These are phyloP conservation scores for Trematomus loennbergii DNA, from an alignment of 2,113 vertebrate species.

Conservation along the genomic window DNA sequence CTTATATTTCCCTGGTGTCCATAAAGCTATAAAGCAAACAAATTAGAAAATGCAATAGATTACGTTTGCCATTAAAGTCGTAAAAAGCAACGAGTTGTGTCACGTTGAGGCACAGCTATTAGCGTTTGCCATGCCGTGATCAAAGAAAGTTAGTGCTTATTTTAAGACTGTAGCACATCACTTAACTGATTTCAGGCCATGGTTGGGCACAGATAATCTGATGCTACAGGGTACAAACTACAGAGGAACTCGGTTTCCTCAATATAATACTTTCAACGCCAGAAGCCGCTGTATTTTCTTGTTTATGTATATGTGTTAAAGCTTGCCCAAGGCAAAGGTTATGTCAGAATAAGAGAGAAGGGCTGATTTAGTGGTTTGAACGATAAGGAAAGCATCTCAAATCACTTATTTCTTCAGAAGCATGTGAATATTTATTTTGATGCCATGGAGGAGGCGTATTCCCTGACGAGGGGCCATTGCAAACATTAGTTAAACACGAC, in stretches of 20 bases:
- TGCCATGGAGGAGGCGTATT: slow-evolving; percentile 73
- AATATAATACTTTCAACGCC: slow-evolving; percentile 10
- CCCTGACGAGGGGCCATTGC: slow-evolving; percentile 66
- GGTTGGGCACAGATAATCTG: slow-evolving; percentile 64
- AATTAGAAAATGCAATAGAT: slow-evolving; percentile 70
- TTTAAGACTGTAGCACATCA: slow-evolving; percentile 73
- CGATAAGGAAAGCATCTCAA: slow-evolving; percentile 76
- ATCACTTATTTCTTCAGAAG: slow-evolving; percentile 69
- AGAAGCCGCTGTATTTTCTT: slow-evolving; percentile 41
- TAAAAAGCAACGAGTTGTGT: slow-evolving; percentile 69
- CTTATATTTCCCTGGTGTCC: slow-evolving; percentile 71
- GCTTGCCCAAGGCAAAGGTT: slow-evolving; percentile 74
- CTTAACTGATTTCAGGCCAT: slow-evolving; percentile 67
- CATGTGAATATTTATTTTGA: slow-evolving; percentile 77
- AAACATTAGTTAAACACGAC: slow-evolving; percentile 78
- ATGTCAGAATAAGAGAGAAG: slow-evolving; percentile 53
- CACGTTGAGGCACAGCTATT: slow-evolving; percentile 67
- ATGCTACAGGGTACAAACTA: slow-evolving; percentile 58
- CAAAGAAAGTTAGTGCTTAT: slow-evolving; percentile 76
- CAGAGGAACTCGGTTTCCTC: slow-evolving; percentile 31
- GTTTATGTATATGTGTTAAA: slow-evolving; percentile 39
- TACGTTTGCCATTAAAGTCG: slow-evolving; percentile 70
- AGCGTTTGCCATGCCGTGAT: slow-evolving; percentile 48
- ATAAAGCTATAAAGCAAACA: slow-evolving; percentile 70
- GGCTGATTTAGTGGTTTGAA: slow-evolving; percentile 65